Conservation (phyloP, 2,888 invertebrate genomes). For the Lymantria dispar region DNA sequence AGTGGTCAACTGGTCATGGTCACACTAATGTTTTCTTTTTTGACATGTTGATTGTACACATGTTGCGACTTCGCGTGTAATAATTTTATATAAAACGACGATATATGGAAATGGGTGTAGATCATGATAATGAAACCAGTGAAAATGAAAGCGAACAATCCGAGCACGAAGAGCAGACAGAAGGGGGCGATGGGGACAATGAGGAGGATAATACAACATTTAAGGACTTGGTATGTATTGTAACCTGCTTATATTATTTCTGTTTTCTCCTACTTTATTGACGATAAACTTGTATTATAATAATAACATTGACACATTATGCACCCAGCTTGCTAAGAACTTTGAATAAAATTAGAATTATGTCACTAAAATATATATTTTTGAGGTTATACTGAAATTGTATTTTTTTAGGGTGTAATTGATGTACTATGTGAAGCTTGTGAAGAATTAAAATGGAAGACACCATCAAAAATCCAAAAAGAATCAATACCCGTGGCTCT, state of each 20-base stretch:
- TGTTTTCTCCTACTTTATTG: neutral
- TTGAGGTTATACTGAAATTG: constrained; percentile 40
- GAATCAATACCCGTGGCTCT: constrained; percentile 96
- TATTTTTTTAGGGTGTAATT: constrained; percentile 88
- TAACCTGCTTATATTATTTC: constrained; percentile 9
- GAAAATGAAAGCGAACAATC: constrained; percentile 44
- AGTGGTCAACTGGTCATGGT: too few species aligned
- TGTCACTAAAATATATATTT: neutral
- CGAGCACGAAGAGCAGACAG: constrained; percentile 38
- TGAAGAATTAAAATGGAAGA: constrained; percentile 95
- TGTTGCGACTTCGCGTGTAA: neutral
- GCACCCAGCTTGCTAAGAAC: neutral
- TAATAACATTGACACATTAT: neutral
- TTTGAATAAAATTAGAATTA: neutral
- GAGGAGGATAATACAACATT: constrained; percentile 64
- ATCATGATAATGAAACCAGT: constrained; percentile 49
- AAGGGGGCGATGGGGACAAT: constrained; percentile 27
- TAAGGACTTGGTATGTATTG: constrained; percentile 65
- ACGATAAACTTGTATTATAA: neutral
- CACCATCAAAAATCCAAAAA: constrained; percentile 96
- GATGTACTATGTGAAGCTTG: constrained; percentile 96
- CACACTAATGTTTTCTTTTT: neutral
- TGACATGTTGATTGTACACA: constrained; percentile 8
- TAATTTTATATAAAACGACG: neutral
- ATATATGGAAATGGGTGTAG: constrained; percentile 52